Conservation (phyloP, 1,140 invertebrate genomes). For the Oreohelix idahoensis region DNA sequence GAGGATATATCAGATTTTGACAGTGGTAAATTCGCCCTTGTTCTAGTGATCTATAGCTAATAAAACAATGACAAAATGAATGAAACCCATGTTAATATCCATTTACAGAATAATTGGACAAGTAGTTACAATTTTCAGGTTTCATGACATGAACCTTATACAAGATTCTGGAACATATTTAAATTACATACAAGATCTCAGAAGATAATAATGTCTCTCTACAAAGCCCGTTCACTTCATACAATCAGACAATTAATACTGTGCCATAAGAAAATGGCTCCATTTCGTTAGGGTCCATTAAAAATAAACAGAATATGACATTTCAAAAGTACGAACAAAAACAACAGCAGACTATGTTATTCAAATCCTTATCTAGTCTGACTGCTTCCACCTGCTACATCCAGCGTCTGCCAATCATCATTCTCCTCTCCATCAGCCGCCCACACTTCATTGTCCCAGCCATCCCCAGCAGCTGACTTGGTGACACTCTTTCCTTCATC, state of each 20-base stretch:
- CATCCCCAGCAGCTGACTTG: slow-evolving; percentile 34
- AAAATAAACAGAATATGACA: background rate
- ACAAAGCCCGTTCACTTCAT: no score
- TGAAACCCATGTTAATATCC: no score
- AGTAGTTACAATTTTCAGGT: no score
- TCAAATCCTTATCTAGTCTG: slow-evolving; percentile 43
- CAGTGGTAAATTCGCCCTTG: no score
- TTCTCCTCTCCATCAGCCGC: slow-evolving; percentile 58
- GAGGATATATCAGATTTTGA: no score
- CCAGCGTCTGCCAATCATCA: slow-evolving; percentile 66
- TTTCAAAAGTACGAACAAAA: background rate
- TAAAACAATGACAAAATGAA: no score
- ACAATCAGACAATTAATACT: background rate
- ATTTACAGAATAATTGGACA: no score
- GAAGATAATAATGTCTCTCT: no score
- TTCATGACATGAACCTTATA: no score
- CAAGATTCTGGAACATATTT: no score
- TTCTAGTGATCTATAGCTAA: no score
- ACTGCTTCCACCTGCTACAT: slow-evolving; percentile 48
- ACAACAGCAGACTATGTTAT: background rate
- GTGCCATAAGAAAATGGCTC: background rate
- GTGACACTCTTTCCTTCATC: slow-evolving; percentile 46
- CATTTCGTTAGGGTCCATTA: background rate
- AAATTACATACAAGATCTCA: no score
- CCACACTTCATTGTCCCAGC: slow-evolving; percentile 70